Percentiles rank a stretch among this genome's conserved stretches.
These are phyloP conservation scores for Acanthopagrus latus DNA, from an alignment of 2,797 vertebrate genomes.

Conservation along the genomic window DNA sequence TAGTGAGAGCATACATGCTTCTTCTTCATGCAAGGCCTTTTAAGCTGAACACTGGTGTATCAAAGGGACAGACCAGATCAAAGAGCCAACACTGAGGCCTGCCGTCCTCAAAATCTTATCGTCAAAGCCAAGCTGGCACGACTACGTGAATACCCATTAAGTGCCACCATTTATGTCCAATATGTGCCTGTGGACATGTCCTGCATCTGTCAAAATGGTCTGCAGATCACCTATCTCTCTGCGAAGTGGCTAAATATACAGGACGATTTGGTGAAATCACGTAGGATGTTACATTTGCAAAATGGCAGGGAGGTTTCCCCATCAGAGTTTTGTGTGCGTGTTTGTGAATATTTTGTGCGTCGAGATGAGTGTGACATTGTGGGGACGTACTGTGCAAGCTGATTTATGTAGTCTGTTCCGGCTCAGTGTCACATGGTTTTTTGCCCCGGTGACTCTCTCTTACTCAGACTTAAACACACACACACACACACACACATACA, in stretches of 20 bases:
- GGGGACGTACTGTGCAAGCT: conserved; percentile 11
- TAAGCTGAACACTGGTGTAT: conserved; percentile 63
- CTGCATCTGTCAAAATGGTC: background rate
- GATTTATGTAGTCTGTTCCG: conserved; percentile 17
- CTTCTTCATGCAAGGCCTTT: conserved; percentile 53
- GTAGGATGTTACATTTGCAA: conserved; percentile 1
- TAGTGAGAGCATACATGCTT: conserved; percentile 39
- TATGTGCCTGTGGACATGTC: background rate
- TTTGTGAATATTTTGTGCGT: conserved; percentile 1
- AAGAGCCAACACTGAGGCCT: conserved; percentile 63
- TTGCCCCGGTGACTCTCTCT: background rate
- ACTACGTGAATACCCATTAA: conserved; percentile 46
- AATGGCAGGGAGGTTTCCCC: conserved; percentile 8
- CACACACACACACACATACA: conserved; percentile 3
- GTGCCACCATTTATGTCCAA: conserved; percentile 26
- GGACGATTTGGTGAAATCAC: background rate
- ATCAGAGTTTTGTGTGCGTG: conserved; percentile 12
- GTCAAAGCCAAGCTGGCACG: conserved; percentile 22
- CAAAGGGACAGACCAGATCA: conserved; percentile 76
- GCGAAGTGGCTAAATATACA: conserved; percentile 16
- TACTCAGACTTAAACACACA: conserved; percentile 20
- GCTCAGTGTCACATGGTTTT: conserved; percentile 40
- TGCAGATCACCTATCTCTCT: conserved; percentile 13
- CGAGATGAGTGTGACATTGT: conserved; percentile 27
- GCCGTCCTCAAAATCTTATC: conserved; percentile 57